Base-by-base conservation (phyloP, 1,140 invertebrate genomes). In the Camponotus vicinus region DNA sequence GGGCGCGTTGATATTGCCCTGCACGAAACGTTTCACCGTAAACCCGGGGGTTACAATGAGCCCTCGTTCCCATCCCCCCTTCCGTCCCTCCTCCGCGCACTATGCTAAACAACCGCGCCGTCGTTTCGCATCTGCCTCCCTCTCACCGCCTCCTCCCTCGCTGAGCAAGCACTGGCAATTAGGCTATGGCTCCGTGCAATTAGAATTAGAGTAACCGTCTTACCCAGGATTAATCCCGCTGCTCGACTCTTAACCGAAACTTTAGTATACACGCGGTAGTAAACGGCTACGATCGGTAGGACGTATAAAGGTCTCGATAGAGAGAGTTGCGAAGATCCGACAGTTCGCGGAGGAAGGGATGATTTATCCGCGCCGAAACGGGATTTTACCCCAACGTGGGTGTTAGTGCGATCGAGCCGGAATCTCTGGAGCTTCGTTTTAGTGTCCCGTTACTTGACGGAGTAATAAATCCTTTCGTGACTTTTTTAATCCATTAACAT, bases 1-100 rank as follows among this genome's bases (percentile, higher is more conserved):
- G 21, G 18, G n/a, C 64, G 57, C 80, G 85, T 87, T 87, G 88
- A 89, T 89, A 85, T 82, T 76, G 32, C 49, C 80, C 11, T 37
- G 64, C 73, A 42, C 87, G 21, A 67, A 89, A 86, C 40, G 61
- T n/a, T 69, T 45, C 78, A 71, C 78, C 82, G 80, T 89, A 89
- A 89, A 89, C 76, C 69, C 69, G n/a, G 18, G 79, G 89, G 78
- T 85, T 87, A 89, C 89, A 90, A 80, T 69, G 52, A 85, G 52
- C 75, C 63, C 66, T 32, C 61, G 11, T 63, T 21, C 61, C 21
- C 27, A 7, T 45, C 40, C 40, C 32, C 84, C 69, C 76, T 75
- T 11, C 37, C 45, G 34, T 21, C 40, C 21, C 64, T 9, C 32
- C 45, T 2, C 52, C 52, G 9, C 27, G 13, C 21, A 32, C 45